phyloP scores from a whole-genome alignment of 1,140 invertebrate species.

The Drosophila kanapiae region DNA sequence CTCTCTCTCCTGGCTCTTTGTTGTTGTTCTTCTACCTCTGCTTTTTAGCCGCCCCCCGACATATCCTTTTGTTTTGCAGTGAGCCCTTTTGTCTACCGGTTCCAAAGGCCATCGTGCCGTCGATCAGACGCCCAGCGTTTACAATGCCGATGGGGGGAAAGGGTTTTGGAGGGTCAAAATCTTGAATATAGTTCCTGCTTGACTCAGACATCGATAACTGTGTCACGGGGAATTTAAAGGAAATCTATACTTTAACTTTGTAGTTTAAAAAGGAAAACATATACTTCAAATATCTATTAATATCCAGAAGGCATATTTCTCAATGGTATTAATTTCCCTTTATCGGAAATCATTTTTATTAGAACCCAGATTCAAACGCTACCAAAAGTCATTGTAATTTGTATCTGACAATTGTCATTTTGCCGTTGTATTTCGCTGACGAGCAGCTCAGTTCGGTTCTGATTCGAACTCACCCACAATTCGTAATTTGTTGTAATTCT shows the following conservation, averaged over 20 bases:
- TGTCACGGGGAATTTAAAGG: slow-evolving; percentile 8
- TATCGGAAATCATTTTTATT: not conserved
- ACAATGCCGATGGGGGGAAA: slow-evolving; percentile 24
- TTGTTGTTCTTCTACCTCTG: slow-evolving; percentile 28
- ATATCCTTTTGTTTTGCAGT: slow-evolving; percentile 61
- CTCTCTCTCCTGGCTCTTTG: slow-evolving; percentile 14
- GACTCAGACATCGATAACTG: slow-evolving; percentile 17
- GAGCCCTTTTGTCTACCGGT: slow-evolving; percentile 67
- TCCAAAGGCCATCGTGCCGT: slow-evolving; percentile 55
- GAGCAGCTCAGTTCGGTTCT: not conserved
- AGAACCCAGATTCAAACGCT: not conserved
- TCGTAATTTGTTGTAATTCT: slow-evolving; percentile 54
- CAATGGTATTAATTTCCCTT: not conserved
- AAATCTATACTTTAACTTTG: not conserved
- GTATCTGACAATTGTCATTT: not conserved
- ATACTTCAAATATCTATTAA: not conserved
- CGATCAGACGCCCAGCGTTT: slow-evolving; percentile 58
- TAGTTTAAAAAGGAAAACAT: not conserved
- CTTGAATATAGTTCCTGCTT: slow-evolving; percentile 11
- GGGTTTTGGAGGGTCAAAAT: slow-evolving; percentile 2
- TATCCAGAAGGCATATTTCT: not conserved
- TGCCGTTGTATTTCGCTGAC: slow-evolving; percentile 9
- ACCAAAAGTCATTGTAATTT: slow-evolving; percentile 3
- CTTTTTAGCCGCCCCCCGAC: slow-evolving; percentile 42
- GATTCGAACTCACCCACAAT: not conserved